A percentile compares a stretch with the other conserved stretches of the same genome.
Conservation (phyloP, 2,888 invertebrate species). For the Macrosiphum euphorbiae region DNA sequence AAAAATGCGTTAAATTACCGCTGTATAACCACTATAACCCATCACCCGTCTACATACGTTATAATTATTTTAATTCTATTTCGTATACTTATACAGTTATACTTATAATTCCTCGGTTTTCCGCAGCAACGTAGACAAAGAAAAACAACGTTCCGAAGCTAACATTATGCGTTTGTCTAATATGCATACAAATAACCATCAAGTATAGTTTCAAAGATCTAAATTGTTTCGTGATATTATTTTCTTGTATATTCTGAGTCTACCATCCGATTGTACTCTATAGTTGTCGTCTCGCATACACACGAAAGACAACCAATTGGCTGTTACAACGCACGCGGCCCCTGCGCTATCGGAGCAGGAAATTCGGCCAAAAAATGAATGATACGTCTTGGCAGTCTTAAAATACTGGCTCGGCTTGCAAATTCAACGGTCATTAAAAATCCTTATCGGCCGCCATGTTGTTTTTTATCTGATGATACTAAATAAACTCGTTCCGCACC, state of each 20-base stretch:
- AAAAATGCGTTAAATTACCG: background rate
- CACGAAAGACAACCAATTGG: background rate
- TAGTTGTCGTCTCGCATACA: background rate
- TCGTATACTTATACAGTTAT: background rate
- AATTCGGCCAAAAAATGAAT: slow-evolving; percentile 40
- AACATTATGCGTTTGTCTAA: background rate
- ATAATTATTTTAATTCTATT: background rate
- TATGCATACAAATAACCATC: background rate
- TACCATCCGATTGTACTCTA: background rate
- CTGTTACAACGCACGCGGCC: background rate
- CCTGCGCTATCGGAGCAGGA: background rate
- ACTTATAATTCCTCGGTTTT: background rate
- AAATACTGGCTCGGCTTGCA: background rate
- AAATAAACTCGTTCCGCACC: slow-evolving; percentile 38
- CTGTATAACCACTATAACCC: background rate
- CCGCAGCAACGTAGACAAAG: background rate
- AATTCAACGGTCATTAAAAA: slow-evolving; percentile 1
- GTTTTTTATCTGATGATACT: slow-evolving; percentile 1
- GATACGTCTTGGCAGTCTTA: background rate
- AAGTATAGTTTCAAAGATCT: background rate
- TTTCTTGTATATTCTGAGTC: background rate
- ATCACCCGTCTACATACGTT: background rate
- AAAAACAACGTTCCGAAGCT: background rate
- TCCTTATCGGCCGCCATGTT: background rate
- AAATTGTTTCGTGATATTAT: background rate